These are phyloP conservation scores for Sitophilus oryzae DNA, from an alignment of 1,140 invertebrate species.

Conservation along the genomic window DNA sequence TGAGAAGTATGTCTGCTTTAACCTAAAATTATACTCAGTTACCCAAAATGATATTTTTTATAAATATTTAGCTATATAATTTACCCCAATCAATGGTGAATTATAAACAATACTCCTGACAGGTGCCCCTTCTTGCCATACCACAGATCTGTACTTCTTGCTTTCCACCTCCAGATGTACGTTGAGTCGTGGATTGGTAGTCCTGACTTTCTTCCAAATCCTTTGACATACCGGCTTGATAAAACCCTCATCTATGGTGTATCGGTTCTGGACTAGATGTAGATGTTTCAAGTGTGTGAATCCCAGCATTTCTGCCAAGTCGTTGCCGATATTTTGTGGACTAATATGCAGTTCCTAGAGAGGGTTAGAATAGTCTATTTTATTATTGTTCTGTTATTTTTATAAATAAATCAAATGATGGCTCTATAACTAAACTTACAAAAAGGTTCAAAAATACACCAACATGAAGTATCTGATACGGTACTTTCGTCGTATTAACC, in stretches of 20 bases:
- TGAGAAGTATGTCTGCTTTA: conserved; percentile 46
- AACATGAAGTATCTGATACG: conserved; percentile 68
- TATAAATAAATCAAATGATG: background rate
- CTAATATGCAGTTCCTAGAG: conserved; percentile 65
- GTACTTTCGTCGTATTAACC: conserved; percentile 69
- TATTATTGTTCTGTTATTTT: too few species aligned
- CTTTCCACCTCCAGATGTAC: conserved; percentile 57
- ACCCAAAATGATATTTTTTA: background rate
- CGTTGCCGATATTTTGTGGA: conserved; percentile 76
- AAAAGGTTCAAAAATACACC: conserved; percentile 71
- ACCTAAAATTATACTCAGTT: conserved; percentile 42
- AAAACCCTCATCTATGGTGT: conserved; percentile 52
- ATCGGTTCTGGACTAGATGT: conserved; percentile 72
- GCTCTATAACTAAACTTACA: conserved; percentile 46
- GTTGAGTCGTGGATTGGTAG: conserved; percentile 50
- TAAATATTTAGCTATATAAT: too few species aligned
- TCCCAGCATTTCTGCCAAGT: conserved; percentile 64
- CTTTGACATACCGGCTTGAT: conserved; percentile 45
- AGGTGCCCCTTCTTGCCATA: conserved; percentile 55
- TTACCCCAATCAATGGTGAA: conserved; percentile 56
- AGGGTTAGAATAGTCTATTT: conserved; percentile 9
- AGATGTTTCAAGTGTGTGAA: conserved; percentile 63
- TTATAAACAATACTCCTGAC: conserved; percentile 63
- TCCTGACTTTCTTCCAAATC: conserved; percentile 50
- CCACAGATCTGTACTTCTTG: conserved; percentile 45